A percentile compares a stretch with the other conserved stretches of the same genome.
Evolutionary conservation across 2,888 invertebrate genomes (phyloP).

Genomic region (Oxytorus armatus): DNA sequence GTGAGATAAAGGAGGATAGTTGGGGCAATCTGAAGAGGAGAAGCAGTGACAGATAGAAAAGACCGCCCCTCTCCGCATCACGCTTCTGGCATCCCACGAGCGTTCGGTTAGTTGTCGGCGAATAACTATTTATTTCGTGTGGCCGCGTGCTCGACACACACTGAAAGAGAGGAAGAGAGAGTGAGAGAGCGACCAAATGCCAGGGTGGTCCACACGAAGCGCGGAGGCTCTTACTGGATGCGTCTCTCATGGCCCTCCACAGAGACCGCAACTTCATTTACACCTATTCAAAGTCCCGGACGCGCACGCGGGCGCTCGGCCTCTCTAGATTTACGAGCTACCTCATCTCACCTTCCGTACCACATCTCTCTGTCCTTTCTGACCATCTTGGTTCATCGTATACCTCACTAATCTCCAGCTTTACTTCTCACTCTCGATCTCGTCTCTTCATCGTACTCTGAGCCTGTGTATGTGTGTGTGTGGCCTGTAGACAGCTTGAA

Average conservation of each 20-base stretch:
- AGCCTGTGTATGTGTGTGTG: not conserved
- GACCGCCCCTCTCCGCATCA: slow-evolving; percentile 60
- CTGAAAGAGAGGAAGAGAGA: slow-evolving; percentile 1
- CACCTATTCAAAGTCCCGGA: slow-evolving; percentile 81
- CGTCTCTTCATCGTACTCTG: slow-evolving; percentile 41
- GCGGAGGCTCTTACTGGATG: slow-evolving; percentile 51
- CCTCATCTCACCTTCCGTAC: slow-evolving; percentile 71
- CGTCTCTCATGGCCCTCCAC: slow-evolving; percentile 42
- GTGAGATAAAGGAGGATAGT: slow-evolving; percentile 46
- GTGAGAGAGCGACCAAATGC: slow-evolving; percentile 67
- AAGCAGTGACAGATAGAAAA: slow-evolving; percentile 55
- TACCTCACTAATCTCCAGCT: slow-evolving; percentile 56
- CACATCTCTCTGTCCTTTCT: slow-evolving; percentile 36
- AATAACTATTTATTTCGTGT: slow-evolving; percentile 70
- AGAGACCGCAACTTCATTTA: slow-evolving; percentile 83
- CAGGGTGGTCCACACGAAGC: slow-evolving; percentile 76
- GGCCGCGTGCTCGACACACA: slow-evolving; percentile 46
- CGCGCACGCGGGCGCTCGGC: slow-evolving; percentile 73
- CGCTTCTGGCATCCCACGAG: slow-evolving; percentile 25
- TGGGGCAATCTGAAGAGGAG: slow-evolving; percentile 39
- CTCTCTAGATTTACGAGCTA: slow-evolving; percentile 80
- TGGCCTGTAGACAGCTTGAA: not conserved
- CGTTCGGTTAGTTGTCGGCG: slow-evolving; percentile 52
- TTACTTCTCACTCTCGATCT: slow-evolving; percentile 57
- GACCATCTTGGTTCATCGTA: slow-evolving; percentile 25